These are phyloP conservation scores for Apodemia zela DNA, from an alignment of 2,888 invertebrate species.

Conservation along the genomic window DNA sequence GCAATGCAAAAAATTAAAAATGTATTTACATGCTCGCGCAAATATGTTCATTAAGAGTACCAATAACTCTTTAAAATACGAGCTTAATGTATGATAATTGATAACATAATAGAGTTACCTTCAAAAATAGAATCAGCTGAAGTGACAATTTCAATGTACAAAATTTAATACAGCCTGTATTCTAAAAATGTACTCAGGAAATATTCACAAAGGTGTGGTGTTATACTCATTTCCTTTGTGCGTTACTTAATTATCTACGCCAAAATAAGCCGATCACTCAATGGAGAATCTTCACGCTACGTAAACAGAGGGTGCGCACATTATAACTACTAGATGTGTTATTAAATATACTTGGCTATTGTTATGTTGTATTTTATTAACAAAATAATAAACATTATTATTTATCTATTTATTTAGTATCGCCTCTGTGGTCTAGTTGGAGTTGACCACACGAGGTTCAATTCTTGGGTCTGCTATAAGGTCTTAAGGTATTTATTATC, in stretches of 20 bases:
- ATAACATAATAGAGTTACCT: no score
- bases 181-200: not conserved
- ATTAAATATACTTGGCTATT: not conserved
- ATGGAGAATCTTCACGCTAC: conserved; percentile 64
- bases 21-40: no score
- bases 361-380: not conserved
- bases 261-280: conserved; percentile 77
- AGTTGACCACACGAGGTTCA: no score
- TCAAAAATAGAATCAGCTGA: no score
- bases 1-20: no score
- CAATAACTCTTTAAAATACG: no score
- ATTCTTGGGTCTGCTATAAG: no score
- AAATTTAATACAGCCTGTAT: conserved; percentile 1
- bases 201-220: conserved; percentile 29
- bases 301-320: conserved; percentile 53
- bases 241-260: conserved; percentile 64
- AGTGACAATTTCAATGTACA: no score
- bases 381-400: not conserved
- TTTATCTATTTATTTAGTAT: not conserved
- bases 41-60: no score
- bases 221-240: conserved; percentile 46
- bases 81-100: no score
- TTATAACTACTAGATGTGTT: conserved; percentile 26
- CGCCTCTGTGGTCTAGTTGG: no score
- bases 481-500: no score